A percentile compares a stretch with the other conserved stretches of the same genome.
Conservation (phyloP, 2,888 invertebrate genomes). For the Exocentrus adspersus region DNA sequence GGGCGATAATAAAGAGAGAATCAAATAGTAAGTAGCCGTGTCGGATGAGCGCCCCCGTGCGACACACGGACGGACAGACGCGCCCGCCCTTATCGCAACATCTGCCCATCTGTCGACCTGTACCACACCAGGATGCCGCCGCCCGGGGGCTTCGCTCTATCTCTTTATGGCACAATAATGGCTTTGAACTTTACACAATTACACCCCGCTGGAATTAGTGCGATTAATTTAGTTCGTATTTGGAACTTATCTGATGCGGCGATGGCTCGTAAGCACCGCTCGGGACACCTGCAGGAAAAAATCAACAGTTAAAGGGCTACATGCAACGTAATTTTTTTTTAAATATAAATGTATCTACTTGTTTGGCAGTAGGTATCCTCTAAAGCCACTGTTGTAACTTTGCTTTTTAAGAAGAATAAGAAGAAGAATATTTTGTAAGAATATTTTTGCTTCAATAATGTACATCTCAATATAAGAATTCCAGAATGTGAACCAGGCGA, state of each 20-base stretch:
- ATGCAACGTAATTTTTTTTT: no score
- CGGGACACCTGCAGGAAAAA: no score
- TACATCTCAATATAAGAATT: no score
- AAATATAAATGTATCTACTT: no score
- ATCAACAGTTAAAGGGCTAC: no score
- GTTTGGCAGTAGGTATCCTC: no score
- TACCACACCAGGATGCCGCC: constrained; percentile 2
- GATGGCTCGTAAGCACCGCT: no score
- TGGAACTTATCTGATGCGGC: constrained; percentile 11
- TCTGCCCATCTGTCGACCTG: constrained; percentile 53
- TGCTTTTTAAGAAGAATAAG: no score
- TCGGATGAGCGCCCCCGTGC: constrained; percentile 49
- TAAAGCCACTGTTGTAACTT: no score
- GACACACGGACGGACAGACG: constrained; percentile 30
- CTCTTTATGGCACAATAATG: constrained; percentile 15
- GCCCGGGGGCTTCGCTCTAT: constrained; percentile 8
- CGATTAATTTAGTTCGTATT: constrained; percentile 17
- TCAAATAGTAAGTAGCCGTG: constrained; percentile 55
- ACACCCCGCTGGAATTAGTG: constrained; percentile 7
- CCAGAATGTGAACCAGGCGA: no score
- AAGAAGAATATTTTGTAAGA: no score
- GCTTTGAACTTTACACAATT: constrained; percentile 19
- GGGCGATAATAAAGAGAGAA: constrained; percentile 54
- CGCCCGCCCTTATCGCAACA: constrained; percentile 49
- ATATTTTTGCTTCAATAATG: no score